These are phyloP conservation scores for Amblyteles armatorius DNA, from an alignment of 2,888 invertebrate genomes.

Conservation along the genomic window DNA sequence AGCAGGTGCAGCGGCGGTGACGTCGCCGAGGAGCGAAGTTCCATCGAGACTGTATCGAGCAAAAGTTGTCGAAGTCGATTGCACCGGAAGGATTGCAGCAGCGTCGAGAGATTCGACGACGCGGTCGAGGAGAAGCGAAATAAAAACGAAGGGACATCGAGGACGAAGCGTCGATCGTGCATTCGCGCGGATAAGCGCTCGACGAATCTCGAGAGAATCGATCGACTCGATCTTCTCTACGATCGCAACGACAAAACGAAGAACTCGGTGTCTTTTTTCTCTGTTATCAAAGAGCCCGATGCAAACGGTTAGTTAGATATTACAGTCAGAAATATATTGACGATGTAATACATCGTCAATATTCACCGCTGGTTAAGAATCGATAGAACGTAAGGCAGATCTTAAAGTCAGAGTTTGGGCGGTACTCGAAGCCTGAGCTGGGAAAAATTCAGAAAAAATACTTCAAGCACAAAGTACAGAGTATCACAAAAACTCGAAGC, in stretches of 20 bases:
- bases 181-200: slow-evolving; percentile 12
- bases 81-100: slow-evolving; percentile 30
- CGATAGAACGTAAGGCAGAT: too few species aligned
- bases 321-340: background rate
- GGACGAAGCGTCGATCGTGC: slow-evolving; percentile 29
- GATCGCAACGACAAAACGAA: slow-evolving; percentile 39
- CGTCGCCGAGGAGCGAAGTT: slow-evolving; percentile 49
- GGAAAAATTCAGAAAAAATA: too few species aligned
- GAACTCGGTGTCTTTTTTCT: slow-evolving; percentile 30
- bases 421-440: too few species aligned
- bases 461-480: too few species aligned
- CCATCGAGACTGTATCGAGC: slow-evolving; percentile 55
- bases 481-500: too few species aligned
- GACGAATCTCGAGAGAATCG: slow-evolving; percentile 19
- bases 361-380: too few species aligned
- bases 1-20: slow-evolving; percentile 51
- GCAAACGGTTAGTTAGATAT: slow-evolving; percentile 20
- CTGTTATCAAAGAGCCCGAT: background rate
- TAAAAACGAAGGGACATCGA: slow-evolving; percentile 45
- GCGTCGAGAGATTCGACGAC: slow-evolving; percentile 22
- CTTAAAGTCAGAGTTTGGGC: too few species aligned
- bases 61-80: slow-evolving; percentile 40
- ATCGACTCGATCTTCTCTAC: slow-evolving; percentile 60
- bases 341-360: background rate
- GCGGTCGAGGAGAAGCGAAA: slow-evolving; percentile 22